phyloP scores from a whole-genome alignment of 2,797 vertebrate species.

The Peromyscus attwateri region DNA sequence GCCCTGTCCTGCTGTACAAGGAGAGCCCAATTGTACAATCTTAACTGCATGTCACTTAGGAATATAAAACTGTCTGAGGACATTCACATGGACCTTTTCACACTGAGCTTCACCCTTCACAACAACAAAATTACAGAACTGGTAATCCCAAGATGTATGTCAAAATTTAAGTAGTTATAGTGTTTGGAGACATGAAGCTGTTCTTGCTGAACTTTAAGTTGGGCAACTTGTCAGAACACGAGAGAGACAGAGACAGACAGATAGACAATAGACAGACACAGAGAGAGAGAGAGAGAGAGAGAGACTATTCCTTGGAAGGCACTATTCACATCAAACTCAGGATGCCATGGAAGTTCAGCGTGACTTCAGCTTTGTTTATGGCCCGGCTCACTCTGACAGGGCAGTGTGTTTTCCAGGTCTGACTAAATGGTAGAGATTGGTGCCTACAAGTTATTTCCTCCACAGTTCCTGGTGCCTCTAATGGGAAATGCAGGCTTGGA shows the following conservation, averaged over 20 bases:
- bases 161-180: conserved; percentile 36
- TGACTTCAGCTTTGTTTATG: background rate
- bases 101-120: background rate
- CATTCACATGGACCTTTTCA: background rate
- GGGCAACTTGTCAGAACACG: background rate
- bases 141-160: background rate
- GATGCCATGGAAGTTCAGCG: background rate
- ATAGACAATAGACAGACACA: background rate
- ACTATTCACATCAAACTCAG: background rate
- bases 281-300: background rate
- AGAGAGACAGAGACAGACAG: background rate
- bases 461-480: background rate
- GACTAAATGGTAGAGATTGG: background rate
- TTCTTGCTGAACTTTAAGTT: conserved; percentile 44
- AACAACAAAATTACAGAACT: background rate
- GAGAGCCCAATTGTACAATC: background rate
- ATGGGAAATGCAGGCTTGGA: conserved; percentile 60
- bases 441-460: conserved; percentile 45
- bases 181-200: background rate
- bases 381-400: background rate
- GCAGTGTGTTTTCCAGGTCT: conserved; percentile 39
- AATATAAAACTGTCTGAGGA: conserved; percentile 12
- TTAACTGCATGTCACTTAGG: background rate
- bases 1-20: background rate
- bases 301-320: background rate